phyloP scores from a whole-genome alignment of 2,797 vertebrate genomes.

The Cyprinodon diabolis region DNA sequence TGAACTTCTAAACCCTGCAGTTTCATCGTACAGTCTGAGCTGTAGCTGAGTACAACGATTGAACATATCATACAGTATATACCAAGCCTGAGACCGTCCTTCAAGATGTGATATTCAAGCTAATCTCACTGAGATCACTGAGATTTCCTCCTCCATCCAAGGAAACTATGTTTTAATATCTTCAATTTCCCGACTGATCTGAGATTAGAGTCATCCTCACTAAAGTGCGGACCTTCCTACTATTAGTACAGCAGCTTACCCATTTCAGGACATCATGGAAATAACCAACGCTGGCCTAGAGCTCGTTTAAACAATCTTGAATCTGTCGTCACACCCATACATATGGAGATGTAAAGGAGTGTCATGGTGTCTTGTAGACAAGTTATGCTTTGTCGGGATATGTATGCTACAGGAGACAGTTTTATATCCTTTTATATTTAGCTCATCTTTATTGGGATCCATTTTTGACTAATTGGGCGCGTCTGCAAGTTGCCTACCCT shows the following conservation, averaged over 20 bases:
- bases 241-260: slow-evolving; percentile 8
- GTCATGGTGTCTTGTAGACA: slow-evolving; percentile 24
- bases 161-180: too few relatives aligned
- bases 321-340: slow-evolving; percentile 31
- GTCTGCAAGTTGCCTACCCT: slow-evolving; percentile 60
- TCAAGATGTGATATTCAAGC: too few relatives aligned
- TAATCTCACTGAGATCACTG: too few relatives aligned
- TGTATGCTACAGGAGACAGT: slow-evolving; percentile 23
- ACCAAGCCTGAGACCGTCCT: too few relatives aligned
- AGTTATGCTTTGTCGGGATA: slow-evolving; percentile 42
- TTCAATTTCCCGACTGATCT: too few relatives aligned
- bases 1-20: too few relatives aligned
- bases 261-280: slow-evolving; percentile 30
- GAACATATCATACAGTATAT: too few relatives aligned
- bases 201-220: too few relatives aligned
- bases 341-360: slow-evolving; percentile 28
- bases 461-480: slow-evolving; percentile 64
- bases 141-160: too few relatives aligned
- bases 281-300: slow-evolving; percentile 23
- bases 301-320: slow-evolving; percentile 11
- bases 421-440: slow-evolving; percentile 63
- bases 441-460: slow-evolving; percentile 61
- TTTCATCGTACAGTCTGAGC: too few relatives aligned
- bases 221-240: neutral
- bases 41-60: too few relatives aligned